phyloP scores from a whole-genome alignment of 1,140 invertebrate genomes.

The Neodiprion lecontei region DNA sequence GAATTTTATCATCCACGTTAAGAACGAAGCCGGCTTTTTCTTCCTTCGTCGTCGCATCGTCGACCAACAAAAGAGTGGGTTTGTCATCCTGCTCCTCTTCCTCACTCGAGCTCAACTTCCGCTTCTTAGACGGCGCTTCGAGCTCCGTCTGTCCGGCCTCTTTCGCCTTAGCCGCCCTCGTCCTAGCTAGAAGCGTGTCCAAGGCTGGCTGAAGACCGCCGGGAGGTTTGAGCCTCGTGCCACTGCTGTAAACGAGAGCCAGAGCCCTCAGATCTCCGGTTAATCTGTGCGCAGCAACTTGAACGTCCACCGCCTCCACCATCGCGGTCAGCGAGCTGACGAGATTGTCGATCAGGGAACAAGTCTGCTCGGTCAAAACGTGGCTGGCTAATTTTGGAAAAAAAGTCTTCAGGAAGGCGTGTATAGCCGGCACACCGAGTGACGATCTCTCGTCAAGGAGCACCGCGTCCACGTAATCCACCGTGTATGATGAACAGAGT shows the following conservation, averaged over 20 bases:
- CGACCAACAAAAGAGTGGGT: slow-evolving; percentile 23
- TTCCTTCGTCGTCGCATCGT: slow-evolving; percentile 26
- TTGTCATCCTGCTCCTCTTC: slow-evolving; percentile 33
- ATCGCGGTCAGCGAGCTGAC: slow-evolving; percentile 63
- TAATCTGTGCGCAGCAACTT: slow-evolving; percentile 59
- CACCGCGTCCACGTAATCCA: slow-evolving; percentile 84
- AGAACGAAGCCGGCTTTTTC: slow-evolving; percentile 27
- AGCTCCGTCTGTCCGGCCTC: slow-evolving; percentile 44
- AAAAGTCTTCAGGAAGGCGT: slow-evolving; percentile 82
- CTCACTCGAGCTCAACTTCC: slow-evolving; percentile 48
- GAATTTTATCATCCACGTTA: neutral
- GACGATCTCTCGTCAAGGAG: slow-evolving; percentile 81
- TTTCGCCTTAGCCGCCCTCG: slow-evolving; percentile 44
- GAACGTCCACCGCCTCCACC: slow-evolving; percentile 61
- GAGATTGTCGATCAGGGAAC: slow-evolving; percentile 65
- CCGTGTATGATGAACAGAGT: slow-evolving; percentile 78
- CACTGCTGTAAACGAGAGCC: slow-evolving; percentile 63
- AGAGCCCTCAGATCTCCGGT: slow-evolving; percentile 65
- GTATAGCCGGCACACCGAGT: slow-evolving; percentile 78
- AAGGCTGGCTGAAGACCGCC: slow-evolving; percentile 44
- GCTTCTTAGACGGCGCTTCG: slow-evolving; percentile 54
- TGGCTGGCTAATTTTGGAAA: slow-evolving; percentile 79
- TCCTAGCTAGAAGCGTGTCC: slow-evolving; percentile 47
- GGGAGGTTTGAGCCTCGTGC: slow-evolving; percentile 52
- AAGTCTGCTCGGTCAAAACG: slow-evolving; percentile 67